Percentiles rank a stretch among this genome's conserved stretches.
Conservation (phyloP, 2,888 invertebrate genomes). For the Drosophila mimica region DNA sequence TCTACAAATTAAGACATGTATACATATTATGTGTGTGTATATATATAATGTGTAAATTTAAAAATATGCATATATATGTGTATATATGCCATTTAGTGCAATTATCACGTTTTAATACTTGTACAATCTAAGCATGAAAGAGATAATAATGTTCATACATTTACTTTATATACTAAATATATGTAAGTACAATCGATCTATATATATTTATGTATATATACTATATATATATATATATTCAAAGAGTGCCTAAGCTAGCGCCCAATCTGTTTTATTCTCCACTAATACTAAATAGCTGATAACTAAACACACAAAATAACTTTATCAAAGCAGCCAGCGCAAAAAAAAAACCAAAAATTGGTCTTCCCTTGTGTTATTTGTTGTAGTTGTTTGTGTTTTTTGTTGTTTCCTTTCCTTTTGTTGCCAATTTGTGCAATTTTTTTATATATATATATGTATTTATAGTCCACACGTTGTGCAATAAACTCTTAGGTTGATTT, state of each 20-base stretch:
- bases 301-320: conserved; percentile 27
- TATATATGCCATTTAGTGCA: conserved; percentile 63
- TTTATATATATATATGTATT: conserved; percentile 4
- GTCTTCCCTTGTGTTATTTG: conserved; percentile 44
- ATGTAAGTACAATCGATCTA: conserved; percentile 62
- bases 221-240: conserved; percentile 17
- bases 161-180: conserved; percentile 43
- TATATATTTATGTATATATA: conserved; percentile 22
- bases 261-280: conserved; percentile 43
- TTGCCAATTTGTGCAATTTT: conserved; percentile 30
- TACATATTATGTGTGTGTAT: conserved; percentile 40
- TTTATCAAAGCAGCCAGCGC: conserved; percentile 23
- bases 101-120: conserved; percentile 81
- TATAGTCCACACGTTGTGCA: conserved; percentile 50
- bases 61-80: conserved; percentile 58
- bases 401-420: conserved; percentile 7
- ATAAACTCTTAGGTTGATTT: conserved; percentile 60
- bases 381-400: conserved; percentile 14
- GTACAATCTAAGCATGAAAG: conserved; percentile 66
- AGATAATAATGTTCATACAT: conserved; percentile 55
- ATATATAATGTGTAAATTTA: conserved; percentile 53
- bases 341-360: conserved; percentile 9
- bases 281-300: conserved; percentile 39
- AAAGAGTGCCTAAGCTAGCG: conserved; percentile 48
- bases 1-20: conserved; percentile 44